A percentile compares a stretch with the other conserved stretches of the same genome.
phyloP scores from a whole-genome alignment of 2,113 vertebrate species.

The Neodon shergylaensis region DNA sequence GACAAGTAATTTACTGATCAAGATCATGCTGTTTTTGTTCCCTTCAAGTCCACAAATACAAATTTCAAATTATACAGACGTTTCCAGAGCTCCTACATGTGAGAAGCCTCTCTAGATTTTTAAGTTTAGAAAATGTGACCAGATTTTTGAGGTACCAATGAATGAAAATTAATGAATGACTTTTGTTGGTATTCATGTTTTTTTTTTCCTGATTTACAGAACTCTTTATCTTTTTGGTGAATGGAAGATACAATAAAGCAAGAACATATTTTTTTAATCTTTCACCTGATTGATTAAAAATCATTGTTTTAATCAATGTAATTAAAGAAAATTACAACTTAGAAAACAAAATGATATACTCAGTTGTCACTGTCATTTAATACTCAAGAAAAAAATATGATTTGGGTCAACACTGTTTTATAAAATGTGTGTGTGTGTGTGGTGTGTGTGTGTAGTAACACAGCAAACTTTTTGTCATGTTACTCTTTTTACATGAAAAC shows the following conservation, averaged over 20 bases:
- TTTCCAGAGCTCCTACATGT: not conserved
- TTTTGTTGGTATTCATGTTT: not conserved
- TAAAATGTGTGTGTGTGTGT: constrained; percentile 51
- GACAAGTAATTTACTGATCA: not conserved
- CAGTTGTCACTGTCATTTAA: constrained; percentile 36
- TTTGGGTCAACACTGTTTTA: constrained; percentile 39
- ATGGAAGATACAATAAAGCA: not conserved
- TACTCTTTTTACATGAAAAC: constrained; percentile 48
- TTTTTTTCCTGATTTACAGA: not conserved
- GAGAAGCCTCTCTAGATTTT: not conserved
- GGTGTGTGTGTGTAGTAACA: constrained; percentile 12
- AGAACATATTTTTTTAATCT: not conserved
- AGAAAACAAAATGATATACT: constrained; percentile 62
- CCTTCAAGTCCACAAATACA: not conserved
- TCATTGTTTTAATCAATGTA: constrained; percentile 58
- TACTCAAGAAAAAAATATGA: constrained; percentile 62
- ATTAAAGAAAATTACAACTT: constrained; percentile 64
- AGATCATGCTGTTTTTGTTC: not conserved
- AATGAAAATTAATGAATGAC: not conserved
- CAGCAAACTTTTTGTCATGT: constrained; percentile 69
- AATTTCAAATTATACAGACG: not conserved
- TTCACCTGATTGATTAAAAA: constrained; percentile 35
- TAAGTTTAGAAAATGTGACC: not conserved
- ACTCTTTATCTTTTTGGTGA: not conserved
- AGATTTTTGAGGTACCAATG: not conserved